Conservation (phyloP, 2,888 invertebrate species). For the Augiades crinisus region DNA sequence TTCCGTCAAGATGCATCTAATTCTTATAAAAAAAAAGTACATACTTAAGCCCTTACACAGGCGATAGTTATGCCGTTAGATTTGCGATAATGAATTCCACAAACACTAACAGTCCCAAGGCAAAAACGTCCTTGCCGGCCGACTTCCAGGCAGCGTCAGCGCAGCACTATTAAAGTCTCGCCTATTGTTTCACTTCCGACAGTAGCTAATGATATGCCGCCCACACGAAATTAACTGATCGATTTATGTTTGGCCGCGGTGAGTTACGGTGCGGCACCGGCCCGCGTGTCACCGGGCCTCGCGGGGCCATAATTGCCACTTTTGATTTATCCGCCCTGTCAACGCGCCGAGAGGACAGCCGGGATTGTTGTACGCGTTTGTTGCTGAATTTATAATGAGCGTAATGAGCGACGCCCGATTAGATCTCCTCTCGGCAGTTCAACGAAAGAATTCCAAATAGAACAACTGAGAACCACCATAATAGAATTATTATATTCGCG, state of each 20-base stretch:
- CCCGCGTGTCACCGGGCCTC: slow-evolving; percentile 35
- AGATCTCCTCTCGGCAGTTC: not conserved
- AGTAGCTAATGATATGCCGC: slow-evolving; percentile 54
- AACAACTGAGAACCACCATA: too few relatives aligned
- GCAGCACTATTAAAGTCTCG: slow-evolving; percentile 21
- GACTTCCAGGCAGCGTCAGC: slow-evolving; percentile 9
- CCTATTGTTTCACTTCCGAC: slow-evolving; percentile 52
- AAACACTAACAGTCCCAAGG: slow-evolving; percentile 2
- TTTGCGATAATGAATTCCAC: not conserved
- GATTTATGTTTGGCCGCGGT: slow-evolving; percentile 41
- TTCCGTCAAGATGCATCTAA: too few relatives aligned
- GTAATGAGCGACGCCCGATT: slow-evolving; percentile 2
- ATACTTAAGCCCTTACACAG: not conserved
- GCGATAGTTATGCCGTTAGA: not conserved
- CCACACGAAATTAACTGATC: slow-evolving; percentile 62
- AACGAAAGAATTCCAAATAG: too few relatives aligned
- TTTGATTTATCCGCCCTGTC: slow-evolving; percentile 54
- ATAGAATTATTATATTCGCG: too few relatives aligned
- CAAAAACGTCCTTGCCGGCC: slow-evolving; percentile 13
- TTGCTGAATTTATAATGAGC: slow-evolving; percentile 18
- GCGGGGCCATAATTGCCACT: slow-evolving; percentile 47
- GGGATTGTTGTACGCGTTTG: slow-evolving; percentile 6
- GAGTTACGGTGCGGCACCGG: slow-evolving; percentile 26
- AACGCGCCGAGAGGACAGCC: not conserved
- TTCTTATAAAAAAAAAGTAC: too few relatives aligned